Conservation (phyloP, 1,140 invertebrate genomes). For the Zaprionus tsacasi region DNA sequence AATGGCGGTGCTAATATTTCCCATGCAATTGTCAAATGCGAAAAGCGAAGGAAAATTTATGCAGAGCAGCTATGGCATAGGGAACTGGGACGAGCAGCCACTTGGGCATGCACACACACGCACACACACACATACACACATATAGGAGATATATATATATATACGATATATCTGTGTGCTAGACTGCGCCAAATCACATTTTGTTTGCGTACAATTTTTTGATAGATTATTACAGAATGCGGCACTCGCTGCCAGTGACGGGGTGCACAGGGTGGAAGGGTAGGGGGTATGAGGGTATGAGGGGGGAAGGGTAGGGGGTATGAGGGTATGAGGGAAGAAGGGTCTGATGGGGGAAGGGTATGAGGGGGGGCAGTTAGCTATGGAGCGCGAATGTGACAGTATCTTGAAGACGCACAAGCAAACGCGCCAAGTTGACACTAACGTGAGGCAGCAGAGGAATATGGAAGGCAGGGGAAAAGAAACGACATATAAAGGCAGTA, state of each 20-base stretch:
- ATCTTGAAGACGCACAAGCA: constrained; percentile 70
- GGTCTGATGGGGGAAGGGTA: neutral
- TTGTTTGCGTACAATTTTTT: constrained; percentile 80
- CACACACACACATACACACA: neutral
- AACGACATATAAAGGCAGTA: constrained; percentile 1
- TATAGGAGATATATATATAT: neutral
- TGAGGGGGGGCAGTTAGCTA: too few relatives aligned
- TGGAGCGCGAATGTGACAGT: constrained; percentile 59
- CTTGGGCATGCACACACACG: constrained; percentile 12
- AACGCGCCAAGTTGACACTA: constrained; percentile 69
- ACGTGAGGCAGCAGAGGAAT: constrained; percentile 6
- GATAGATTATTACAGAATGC: constrained; percentile 79
- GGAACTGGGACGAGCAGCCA: neutral
- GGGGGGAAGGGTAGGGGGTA: neutral
- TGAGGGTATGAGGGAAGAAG: too few relatives aligned
- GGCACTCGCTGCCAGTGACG: constrained; percentile 34
- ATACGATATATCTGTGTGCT: constrained; percentile 2
- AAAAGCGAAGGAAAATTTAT: constrained; percentile 62
- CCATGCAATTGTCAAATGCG: constrained; percentile 70
- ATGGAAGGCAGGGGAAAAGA: constrained; percentile 12
- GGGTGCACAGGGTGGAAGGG: neutral
- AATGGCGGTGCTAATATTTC: constrained; percentile 48
- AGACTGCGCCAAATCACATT: constrained; percentile 69
- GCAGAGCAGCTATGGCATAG: constrained; percentile 42
- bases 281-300: too few relatives aligned